These are phyloP conservation scores for Rattus rattus DNA, from an alignment of 2,113 vertebrate species.

Conservation along the genomic window DNA sequence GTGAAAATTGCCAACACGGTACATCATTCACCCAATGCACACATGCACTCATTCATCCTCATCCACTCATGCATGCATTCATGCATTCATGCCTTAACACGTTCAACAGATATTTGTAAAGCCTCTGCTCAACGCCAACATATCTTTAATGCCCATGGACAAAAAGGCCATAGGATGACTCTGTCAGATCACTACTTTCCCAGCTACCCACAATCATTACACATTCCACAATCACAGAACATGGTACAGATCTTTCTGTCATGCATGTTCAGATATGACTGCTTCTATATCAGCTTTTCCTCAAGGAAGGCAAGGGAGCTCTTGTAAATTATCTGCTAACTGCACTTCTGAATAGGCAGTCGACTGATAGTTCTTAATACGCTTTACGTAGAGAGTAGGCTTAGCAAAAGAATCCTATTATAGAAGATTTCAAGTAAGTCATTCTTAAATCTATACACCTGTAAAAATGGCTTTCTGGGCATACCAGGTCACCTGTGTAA, in stretches of 20 bases:
- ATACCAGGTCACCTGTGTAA: neutral
- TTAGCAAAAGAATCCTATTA: neutral
- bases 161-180: neutral
- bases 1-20: neutral
- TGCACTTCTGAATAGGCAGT: neutral
- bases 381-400: neutral
- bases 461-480: neutral
- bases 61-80: neutral
- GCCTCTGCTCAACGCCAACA: neutral
- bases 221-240: neutral
- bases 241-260: neutral
- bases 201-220: neutral
- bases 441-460: constrained; percentile 28
- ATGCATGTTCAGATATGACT: neutral
- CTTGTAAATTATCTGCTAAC: neutral
- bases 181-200: neutral
- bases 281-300: neutral
- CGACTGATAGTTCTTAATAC: neutral
- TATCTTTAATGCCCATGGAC: neutral
- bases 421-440: neutral
- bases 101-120: neutral
- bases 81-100: neutral
- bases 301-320: neutral
- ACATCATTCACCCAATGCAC: neutral
- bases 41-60: neutral